Conservation (phyloP, 2,113 vertebrate species). For the Thermophis baileyi region DNA sequence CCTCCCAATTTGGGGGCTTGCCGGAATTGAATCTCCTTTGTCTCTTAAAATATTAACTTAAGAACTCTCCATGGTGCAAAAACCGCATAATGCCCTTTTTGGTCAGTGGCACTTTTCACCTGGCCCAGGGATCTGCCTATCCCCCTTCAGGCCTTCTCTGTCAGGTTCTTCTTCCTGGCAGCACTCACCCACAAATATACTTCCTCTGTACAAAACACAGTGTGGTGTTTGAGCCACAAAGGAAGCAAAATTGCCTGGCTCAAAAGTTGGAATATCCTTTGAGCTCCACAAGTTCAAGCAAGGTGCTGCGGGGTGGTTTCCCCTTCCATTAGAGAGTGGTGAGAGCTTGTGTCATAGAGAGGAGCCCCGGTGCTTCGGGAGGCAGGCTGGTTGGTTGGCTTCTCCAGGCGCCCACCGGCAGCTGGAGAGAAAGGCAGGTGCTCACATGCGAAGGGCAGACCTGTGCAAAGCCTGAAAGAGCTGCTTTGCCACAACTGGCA, state of each 20-base stretch:
- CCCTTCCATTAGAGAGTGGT: too few species aligned
- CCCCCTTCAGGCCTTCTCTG: not conserved
- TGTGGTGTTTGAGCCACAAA: not conserved
- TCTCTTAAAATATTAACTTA: not conserved
- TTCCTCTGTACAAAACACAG: not conserved
- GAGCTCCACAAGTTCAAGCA: not conserved
- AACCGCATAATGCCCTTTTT: not conserved
- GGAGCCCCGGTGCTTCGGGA: not conserved
- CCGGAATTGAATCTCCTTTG: not conserved
- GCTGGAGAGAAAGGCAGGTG: not conserved
- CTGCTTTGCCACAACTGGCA: not conserved
- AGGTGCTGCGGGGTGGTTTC: not conserved
- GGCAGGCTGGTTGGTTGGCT: not conserved
- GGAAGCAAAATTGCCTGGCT: not conserved
- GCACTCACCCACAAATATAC: too few species aligned
- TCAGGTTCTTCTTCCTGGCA: not conserved
- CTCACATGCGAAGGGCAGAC: not conserved
- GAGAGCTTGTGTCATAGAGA: not conserved
- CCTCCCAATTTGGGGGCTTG: not conserved
- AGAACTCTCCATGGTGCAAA: not conserved
- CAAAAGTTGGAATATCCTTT: not conserved
- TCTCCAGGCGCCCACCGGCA: not conserved
- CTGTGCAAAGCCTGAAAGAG: not conserved
- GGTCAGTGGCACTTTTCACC: not conserved
- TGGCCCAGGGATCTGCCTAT: not conserved